phyloP scores from a whole-genome alignment of 37 sponge, comb jelly and placozoan species.

The Halichondria panicea region DNA sequence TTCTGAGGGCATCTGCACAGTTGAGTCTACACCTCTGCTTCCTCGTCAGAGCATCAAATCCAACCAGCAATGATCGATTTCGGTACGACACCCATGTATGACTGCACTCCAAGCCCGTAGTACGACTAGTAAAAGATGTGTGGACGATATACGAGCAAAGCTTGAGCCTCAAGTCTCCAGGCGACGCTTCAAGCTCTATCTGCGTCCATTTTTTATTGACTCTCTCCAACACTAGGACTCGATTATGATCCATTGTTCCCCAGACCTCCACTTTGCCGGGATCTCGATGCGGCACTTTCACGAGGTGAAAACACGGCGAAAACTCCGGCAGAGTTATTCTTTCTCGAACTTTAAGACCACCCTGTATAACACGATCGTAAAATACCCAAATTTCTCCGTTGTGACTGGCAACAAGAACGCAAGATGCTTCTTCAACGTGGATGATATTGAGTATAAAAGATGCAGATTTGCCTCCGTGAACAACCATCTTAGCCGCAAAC shows the following conservation, averaged over 20 bases:
- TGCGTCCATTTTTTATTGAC: constrained; percentile 4
- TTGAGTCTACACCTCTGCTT: constrained; percentile 31
- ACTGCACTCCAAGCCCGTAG: background rate
- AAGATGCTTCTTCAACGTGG: constrained; percentile 34
- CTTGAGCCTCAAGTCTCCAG: constrained; percentile 10
- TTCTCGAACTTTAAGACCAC: constrained; percentile 18
- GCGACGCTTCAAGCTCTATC: background rate
- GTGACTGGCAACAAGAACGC: constrained; percentile 50
- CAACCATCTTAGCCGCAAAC: constrained; percentile 29
- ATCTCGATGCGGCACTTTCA: constrained; percentile 31
- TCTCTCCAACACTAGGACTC: constrained; percentile 26
- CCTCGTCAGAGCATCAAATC: constrained; percentile 56
- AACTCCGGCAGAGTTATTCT: constrained; percentile 16
- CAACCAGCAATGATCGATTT: constrained; percentile 33
- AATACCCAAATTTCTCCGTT: constrained; percentile 60
- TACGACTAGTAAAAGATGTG: constrained; percentile 29
- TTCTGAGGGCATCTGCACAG: constrained; percentile 31
- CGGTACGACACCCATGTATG: constrained; percentile 71
- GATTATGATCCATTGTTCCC: constrained; percentile 68
- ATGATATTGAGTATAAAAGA: constrained; percentile 52
- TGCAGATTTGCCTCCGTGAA: background rate
- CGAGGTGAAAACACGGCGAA: constrained; percentile 39
- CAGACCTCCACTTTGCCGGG: constrained; percentile 55
- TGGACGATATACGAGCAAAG: constrained; percentile 50
- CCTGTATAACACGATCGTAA: constrained; percentile 5